Percentiles rank a stretch among this genome's conserved stretches.
Evolutionary conservation across 2,797 vertebrate genomes (phyloP).

Genomic region (Pangasius mekongensis): DNA sequence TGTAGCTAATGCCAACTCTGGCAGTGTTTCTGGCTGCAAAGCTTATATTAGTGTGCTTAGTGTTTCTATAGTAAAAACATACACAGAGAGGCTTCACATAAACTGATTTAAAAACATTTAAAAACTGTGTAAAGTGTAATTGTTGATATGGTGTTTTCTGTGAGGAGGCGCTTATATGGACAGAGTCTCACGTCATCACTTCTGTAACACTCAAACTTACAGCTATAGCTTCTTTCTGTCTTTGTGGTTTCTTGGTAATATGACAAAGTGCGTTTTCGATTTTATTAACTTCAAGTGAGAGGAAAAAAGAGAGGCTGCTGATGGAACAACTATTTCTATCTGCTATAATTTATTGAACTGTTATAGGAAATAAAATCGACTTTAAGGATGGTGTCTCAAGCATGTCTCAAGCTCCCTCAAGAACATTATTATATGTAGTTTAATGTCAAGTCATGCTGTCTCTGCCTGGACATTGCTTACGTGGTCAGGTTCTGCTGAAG

Average conservation of each 20-base stretch:
- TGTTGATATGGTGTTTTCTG: background rate
- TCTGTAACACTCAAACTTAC: background rate
- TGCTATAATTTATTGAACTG: background rate
- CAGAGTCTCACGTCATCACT: background rate
- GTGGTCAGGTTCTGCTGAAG: constrained; percentile 2
- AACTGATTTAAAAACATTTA: background rate
- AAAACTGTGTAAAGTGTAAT: background rate
- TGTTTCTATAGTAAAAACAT: background rate
- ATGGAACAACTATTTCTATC: background rate
- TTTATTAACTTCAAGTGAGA: background rate
- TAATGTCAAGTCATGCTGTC: background rate
- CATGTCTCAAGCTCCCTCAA: too few species aligned
- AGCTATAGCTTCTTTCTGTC: background rate
- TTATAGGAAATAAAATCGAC: background rate
- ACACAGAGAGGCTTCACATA: background rate
- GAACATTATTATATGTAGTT: background rate
- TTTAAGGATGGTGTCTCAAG: background rate
- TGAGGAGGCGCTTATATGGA: background rate
- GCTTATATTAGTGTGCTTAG: background rate
- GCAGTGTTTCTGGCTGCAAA: background rate
- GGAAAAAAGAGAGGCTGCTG: background rate
- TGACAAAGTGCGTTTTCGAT: background rate
- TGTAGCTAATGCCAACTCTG: background rate
- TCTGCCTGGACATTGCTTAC: constrained; percentile 21
- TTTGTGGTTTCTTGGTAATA: background rate